A percentile compares a stretch with the other conserved stretches of the same genome.
These are phyloP conservation scores for Spilogale gracilis DNA, from an alignment of 2,113 vertebrate species.

Conservation along the genomic window DNA sequence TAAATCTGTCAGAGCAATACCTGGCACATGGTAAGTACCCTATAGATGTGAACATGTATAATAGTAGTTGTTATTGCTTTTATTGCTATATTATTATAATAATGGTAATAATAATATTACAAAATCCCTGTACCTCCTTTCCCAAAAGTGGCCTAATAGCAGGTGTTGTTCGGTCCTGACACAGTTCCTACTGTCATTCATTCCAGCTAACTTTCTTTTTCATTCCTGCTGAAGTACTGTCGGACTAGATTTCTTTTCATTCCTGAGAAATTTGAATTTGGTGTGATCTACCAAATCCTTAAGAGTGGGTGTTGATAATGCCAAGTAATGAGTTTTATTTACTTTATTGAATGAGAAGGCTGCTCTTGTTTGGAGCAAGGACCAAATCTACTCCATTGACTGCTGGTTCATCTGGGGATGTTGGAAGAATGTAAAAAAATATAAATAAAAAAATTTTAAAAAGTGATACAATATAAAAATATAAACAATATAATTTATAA, in stretches of 20 bases:
- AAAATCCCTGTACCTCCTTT: not conserved
- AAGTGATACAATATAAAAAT: too few species aligned
- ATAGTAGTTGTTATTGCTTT: not conserved
- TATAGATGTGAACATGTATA: not conserved
- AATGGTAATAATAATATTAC: not conserved
- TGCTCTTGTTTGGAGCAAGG: not conserved
- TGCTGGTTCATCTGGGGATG: not conserved
- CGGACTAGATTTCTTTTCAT: not conserved
- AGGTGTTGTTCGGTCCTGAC: not conserved
- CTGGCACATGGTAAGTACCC: not conserved
- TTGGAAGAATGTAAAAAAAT: not conserved
- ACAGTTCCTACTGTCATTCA: not conserved
- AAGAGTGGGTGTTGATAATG: not conserved
- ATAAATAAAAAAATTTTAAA: too few species aligned
- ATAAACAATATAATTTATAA: too few species aligned
- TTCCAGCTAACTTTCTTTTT: not conserved
- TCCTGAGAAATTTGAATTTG: slow-evolving; percentile 12
- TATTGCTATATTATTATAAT: not conserved
- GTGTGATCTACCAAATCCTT: not conserved
- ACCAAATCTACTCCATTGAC: not conserved
- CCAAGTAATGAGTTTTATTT: not conserved
- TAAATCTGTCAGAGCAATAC: not conserved
- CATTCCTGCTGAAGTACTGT: not conserved
- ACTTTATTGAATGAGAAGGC: not conserved
- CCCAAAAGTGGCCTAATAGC: not conserved